These are phyloP conservation scores for Galemys pyrenaicus DNA, from an alignment of 2,113 vertebrate species.

Conservation along the genomic window DNA sequence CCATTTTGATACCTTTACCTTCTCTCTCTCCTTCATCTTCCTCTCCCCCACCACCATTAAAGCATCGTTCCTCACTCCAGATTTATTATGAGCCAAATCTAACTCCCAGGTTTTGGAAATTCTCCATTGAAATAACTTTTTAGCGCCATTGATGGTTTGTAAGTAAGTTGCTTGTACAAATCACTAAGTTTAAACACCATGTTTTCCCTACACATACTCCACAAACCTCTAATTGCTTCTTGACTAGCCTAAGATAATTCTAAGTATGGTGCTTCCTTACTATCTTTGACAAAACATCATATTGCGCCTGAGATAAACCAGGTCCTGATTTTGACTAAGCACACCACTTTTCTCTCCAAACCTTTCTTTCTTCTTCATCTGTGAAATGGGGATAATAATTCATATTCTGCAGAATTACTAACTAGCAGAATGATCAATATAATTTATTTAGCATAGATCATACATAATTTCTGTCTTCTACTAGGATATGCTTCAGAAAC, in stretches of 20 bases:
- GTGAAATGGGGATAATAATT: neutral
- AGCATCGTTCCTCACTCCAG: neutral
- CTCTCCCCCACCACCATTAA: neutral
- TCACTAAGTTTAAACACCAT: neutral
- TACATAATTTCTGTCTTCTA: neutral
- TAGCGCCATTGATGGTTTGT: neutral
- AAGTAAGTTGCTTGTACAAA: neutral
- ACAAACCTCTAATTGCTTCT: neutral
- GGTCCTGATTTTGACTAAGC: neutral
- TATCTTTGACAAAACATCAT: conserved; percentile 10
- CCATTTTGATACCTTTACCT: neutral
- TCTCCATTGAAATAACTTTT: neutral
- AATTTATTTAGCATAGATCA: neutral
- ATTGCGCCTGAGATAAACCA: neutral
- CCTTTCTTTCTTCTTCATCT: neutral
- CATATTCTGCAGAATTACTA: neutral
- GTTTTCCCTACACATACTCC: neutral
- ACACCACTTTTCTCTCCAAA: neutral
- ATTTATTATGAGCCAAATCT: neutral
- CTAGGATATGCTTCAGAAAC: neutral
- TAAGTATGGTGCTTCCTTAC: neutral
- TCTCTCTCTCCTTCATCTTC: neutral
- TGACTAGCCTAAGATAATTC: neutral
- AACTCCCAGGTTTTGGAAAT: neutral
- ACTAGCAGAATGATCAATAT: neutral